Conservation (phyloP, 1,140 invertebrate species). For the Philotrypesis tridentata region DNA sequence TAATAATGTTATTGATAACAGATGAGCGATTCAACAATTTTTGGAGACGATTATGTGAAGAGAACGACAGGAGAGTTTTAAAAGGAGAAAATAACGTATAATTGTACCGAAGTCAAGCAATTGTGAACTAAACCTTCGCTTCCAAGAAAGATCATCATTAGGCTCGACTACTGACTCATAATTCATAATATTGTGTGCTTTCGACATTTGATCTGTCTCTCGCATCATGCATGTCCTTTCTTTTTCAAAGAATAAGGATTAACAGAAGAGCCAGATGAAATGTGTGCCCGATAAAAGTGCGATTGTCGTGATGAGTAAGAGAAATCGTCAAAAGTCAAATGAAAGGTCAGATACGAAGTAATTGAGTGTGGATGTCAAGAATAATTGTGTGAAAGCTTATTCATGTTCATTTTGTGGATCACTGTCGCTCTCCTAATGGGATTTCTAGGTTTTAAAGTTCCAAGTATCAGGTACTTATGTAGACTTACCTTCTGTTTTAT, state of each 20-base stretch:
- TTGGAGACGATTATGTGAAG: background rate
- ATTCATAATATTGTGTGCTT: slow-evolving; percentile 39
- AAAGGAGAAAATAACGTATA: slow-evolving; percentile 4
- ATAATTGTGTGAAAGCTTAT: slow-evolving; percentile 14
- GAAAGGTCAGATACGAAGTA: slow-evolving; percentile 3
- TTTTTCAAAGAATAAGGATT: background rate
- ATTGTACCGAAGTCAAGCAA: slow-evolving; percentile 40
- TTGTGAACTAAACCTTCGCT: slow-evolving; percentile 40
- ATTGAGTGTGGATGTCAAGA: background rate
- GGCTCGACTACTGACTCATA: slow-evolving; percentile 24
- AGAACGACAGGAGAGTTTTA: background rate
- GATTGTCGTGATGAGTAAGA: slow-evolving; percentile 12
- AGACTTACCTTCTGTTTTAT: background rate
- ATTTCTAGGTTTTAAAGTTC: slow-evolving; percentile 2
- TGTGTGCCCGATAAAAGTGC: slow-evolving; percentile 5
- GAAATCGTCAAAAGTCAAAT: background rate
- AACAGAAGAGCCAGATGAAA: background rate
- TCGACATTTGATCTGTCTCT: slow-evolving; percentile 25
- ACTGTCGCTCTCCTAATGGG: slow-evolving; percentile 28
- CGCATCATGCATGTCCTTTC: background rate
- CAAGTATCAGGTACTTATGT: slow-evolving; percentile 16
- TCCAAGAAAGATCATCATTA: slow-evolving; percentile 20
- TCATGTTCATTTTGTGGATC: slow-evolving; percentile 3
- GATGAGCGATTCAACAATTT: background rate
- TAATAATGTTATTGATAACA: background rate